Evolutionary conservation across 2,113 vertebrate species (phyloP).

Genomic region (Sylvilagus bachmani): DNA sequence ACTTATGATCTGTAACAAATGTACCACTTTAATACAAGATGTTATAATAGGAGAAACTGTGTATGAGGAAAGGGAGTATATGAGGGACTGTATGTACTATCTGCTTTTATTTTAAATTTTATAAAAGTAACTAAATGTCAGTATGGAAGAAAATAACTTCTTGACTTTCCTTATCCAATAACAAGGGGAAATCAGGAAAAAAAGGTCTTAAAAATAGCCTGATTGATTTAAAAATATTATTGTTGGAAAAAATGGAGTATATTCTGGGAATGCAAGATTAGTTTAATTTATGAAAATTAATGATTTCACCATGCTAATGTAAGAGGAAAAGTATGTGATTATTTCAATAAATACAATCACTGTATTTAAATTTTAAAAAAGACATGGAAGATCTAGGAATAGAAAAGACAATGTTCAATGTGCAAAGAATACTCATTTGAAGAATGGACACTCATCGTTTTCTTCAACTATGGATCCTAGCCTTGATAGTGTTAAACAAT

Average conservation of each 20-base stretch:
- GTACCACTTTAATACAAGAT: not conserved
- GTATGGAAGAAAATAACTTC: not conserved
- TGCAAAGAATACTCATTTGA: not conserved
- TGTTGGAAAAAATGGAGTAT: not conserved
- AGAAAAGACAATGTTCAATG: not conserved
- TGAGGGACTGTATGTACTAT: not conserved
- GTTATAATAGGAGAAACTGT: not conserved
- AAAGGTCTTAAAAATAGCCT: not conserved
- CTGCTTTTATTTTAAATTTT: not conserved
- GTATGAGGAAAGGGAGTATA: not conserved
- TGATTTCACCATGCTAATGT: not conserved
- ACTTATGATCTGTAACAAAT: not conserved
- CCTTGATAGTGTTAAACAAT: no score
- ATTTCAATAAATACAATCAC: not conserved
- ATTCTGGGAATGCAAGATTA: no score
- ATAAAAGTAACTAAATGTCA: not conserved
- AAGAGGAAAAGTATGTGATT: not conserved
- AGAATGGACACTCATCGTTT: no score
- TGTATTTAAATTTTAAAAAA: not conserved
- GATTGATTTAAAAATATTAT: not conserved
- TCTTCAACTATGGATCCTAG: no score
- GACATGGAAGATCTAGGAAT: not conserved
- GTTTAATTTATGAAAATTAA: not conserved
- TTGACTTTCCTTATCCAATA: not conserved
- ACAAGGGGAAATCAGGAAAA: not conserved